Percentiles rank a stretch among this genome's conserved stretches.
These are phyloP conservation scores for Leptarthrus brevirostris DNA, from an alignment of 2,888 invertebrate species.

Conservation along the genomic window DNA sequence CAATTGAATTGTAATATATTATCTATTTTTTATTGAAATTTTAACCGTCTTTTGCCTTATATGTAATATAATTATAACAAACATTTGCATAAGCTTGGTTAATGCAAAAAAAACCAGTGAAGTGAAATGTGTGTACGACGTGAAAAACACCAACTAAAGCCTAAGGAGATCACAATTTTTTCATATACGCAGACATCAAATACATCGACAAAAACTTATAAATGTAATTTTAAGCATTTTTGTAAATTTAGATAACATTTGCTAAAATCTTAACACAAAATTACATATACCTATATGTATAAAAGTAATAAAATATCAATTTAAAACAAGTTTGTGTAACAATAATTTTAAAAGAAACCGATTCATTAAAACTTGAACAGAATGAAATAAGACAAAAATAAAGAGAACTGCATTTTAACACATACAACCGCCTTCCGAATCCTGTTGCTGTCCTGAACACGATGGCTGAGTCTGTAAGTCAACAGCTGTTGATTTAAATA, in stretches of 20 bases:
- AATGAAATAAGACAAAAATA: neutral
- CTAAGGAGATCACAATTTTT: conserved; percentile 38
- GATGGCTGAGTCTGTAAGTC: conserved; percentile 85
- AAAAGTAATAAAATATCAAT: too few relatives aligned
- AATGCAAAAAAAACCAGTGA: conserved; percentile 17
- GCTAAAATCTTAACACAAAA: conserved; percentile 16
- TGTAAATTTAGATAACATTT: conserved; percentile 21
- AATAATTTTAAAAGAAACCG: too few relatives aligned
- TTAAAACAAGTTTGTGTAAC: too few relatives aligned
- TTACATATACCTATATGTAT: neutral
- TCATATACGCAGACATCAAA: conserved; percentile 1
- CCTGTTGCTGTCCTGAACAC: conserved; percentile 78
- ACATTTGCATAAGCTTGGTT: neutral
- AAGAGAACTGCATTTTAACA: conserved; percentile 70
- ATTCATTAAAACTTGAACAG: too few relatives aligned
- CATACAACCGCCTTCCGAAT: conserved; percentile 85
- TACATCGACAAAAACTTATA: conserved; percentile 22
- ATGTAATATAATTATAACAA: conserved; percentile 10
- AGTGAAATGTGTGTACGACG: neutral
- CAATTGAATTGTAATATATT: neutral
- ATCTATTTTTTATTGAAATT: neutral
- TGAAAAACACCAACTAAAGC: conserved; percentile 4
- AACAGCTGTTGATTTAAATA: conserved; percentile 72
- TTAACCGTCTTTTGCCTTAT: neutral
- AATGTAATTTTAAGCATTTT: neutral